Evolutionary conservation across 2,797 vertebrate species (phyloP), one percentile per base, ranked within the genome.

Genomic region (Chaetodon trifasciatus): DNA sequence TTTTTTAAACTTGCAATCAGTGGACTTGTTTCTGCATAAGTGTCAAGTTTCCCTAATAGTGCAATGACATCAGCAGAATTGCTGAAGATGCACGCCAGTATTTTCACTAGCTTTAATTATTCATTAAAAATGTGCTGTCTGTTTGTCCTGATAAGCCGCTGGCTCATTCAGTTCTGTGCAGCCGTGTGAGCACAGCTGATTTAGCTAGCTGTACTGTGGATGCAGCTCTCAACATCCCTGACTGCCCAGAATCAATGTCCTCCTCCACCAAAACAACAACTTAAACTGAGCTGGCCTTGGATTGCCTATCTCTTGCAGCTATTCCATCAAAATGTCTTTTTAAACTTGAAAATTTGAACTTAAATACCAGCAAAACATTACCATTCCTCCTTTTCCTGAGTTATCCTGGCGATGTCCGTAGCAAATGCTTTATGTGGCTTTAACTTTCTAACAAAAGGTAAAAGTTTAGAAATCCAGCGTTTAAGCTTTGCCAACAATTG

Each of bases 101-200:
- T 88, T 91, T 93, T 83, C 71, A 81, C 83, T 35, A 47, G 81
- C 74, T 86, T 90, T 90, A 93, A 94, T 92, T 93, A 90, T 86
- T 93, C 93, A 91, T 92, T 90, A 87, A 91, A 91, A 93, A 86
- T 89, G 74, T 75, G 83, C 84, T 85, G 88, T 89, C 88, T 93
- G 91, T 91, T 92, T 89, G 77, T 84, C 81, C 83, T 76, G 91
- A 93, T 93, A 93, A 91, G 89, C 84, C 39, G 17, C 46, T 69
- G 79, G 83, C 91, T 92, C 78, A 78, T 89, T 94, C 78, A 71
- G 19, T 69, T 86, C 60, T 74, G 44, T 79, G 78, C 81, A 73
- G 79, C 81, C 68, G 62, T 79, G 86, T 76, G 77, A 91, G 77
- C 79, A 67, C 42, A 74, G 80, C 73, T 76, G 86, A 87, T 84